Conservation (phyloP, 2,888 invertebrate genomes). For the Phoenoteleia sp. region DNA sequence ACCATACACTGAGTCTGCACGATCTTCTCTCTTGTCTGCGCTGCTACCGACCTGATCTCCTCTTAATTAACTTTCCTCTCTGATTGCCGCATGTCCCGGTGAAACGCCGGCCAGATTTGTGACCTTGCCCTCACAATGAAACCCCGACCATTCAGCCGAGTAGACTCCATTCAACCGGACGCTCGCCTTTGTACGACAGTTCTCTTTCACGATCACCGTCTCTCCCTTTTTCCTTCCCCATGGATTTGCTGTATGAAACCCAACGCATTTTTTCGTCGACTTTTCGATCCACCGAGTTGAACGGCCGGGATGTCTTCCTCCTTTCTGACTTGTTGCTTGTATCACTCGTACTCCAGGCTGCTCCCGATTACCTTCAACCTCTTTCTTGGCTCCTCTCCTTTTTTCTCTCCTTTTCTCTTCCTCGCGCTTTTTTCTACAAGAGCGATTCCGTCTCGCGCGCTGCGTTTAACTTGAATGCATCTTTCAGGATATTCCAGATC, state of each 20-base stretch:
- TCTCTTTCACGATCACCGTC: conserved; percentile 78
- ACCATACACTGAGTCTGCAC: conserved; percentile 44
- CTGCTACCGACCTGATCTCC: too few relatives aligned
- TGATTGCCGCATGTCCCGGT: conserved; percentile 77
- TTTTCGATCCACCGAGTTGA: conserved; percentile 47
- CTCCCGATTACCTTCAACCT: neutral
- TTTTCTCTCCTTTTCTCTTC: conserved; percentile 9
- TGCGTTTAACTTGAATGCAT: conserved; percentile 85
- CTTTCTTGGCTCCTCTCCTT: neutral
- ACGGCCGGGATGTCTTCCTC: conserved; percentile 23
- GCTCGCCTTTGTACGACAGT: conserved; percentile 81
- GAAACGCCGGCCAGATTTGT: conserved; percentile 85
- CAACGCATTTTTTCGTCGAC: conserved; percentile 66
- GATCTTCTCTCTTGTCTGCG: conserved; percentile 8
- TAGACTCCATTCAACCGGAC: conserved; percentile 85
- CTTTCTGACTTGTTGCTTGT: conserved; percentile 32
- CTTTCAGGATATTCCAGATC: conserved; percentile 84
- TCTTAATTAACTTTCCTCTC: conserved; percentile 74
- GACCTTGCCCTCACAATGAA: conserved; percentile 85
- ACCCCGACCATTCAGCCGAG: conserved; percentile 85
- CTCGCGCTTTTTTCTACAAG: conserved; percentile 68
- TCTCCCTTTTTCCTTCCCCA: conserved; percentile 7
- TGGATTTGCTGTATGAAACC: conserved; percentile 27
- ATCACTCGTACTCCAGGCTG: too few relatives aligned
- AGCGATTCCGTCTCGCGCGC: conserved; percentile 81